Evolutionary conservation across 2,888 invertebrate genomes (phyloP).

Genomic region (Dryomyza anilis): DNA sequence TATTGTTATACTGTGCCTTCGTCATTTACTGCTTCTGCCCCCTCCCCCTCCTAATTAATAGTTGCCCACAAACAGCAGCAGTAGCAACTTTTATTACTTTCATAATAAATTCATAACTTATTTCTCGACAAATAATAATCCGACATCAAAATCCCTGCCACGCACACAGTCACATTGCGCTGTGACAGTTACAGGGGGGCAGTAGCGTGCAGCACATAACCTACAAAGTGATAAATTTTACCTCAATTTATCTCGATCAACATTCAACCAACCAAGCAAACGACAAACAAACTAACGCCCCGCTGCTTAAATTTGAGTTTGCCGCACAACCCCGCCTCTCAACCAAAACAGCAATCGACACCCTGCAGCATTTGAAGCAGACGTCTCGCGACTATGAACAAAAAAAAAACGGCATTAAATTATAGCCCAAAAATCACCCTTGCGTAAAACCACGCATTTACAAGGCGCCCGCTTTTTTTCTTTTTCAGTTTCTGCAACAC

Average conservation of each 20-base stretch:
- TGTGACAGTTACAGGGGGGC: background rate
- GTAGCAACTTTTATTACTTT: background rate
- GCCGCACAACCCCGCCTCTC: background rate
- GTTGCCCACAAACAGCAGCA: background rate
- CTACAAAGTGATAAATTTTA: slow-evolving; percentile 5
- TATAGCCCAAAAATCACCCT: background rate
- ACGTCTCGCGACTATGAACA: too few species aligned
- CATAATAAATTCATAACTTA: slow-evolving; percentile 26
- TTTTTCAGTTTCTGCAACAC: too few species aligned
- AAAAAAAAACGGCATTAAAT: too few species aligned
- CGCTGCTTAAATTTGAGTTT: too few species aligned
- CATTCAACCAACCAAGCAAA: too few species aligned
- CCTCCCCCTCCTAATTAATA: too few species aligned
- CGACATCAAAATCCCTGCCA: slow-evolving; percentile 22
- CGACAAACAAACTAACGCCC: too few species aligned
- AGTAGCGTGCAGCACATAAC: background rate
- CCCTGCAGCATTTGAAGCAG: too few species aligned
- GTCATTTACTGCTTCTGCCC: too few species aligned
- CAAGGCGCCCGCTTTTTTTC: background rate
- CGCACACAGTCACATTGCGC: background rate
- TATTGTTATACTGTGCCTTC: too few species aligned
- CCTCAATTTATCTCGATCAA: slow-evolving; percentile 14
- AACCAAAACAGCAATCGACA: too few species aligned
- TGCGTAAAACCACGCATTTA: slow-evolving; percentile 1
- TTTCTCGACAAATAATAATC: slow-evolving; percentile 17